Evolutionary conservation across 2,888 invertebrate species (phyloP).

Genomic region (Himalopsyche japonica): DNA sequence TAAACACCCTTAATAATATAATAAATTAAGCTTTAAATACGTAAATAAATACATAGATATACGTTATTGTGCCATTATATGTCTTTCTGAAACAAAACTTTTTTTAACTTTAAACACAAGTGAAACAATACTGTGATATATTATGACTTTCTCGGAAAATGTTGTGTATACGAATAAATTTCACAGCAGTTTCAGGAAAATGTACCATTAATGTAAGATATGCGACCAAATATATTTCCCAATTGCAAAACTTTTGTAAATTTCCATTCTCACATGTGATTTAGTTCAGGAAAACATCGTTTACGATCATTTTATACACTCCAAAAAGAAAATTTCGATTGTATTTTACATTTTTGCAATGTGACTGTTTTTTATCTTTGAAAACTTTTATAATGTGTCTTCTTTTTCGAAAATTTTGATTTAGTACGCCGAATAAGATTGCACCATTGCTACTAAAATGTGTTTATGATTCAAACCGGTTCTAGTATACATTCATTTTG

Average conservation of each 20-base stretch:
- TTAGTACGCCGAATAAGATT: too few species aligned
- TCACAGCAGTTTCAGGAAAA: not conserved
- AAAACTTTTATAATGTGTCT: too few species aligned
- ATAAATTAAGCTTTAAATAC: too few species aligned
- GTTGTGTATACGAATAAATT: not conserved
- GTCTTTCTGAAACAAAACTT: not conserved
- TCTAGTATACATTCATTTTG: too few species aligned
- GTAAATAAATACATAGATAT: too few species aligned
- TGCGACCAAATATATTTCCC: not conserved
- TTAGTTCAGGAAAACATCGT: not conserved
- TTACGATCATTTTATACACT: not conserved
- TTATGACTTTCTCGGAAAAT: not conserved
- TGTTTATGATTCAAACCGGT: too few species aligned
- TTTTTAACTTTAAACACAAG: not conserved
- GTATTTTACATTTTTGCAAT: too few species aligned
- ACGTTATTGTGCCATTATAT: too few species aligned
- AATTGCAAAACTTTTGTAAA: not conserved
- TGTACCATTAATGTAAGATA: not conserved
- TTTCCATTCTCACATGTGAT: not conserved
- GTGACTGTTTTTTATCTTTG: too few species aligned
- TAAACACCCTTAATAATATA: too few species aligned
- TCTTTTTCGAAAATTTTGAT: too few species aligned
- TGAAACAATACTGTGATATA: not conserved
- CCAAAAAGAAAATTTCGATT: not conserved
- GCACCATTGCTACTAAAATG: too few species aligned